A percentile compares a stretch with the other conserved stretches of the same genome.
phyloP scores from a whole-genome alignment of 2,888 invertebrate genomes.

The Zygothrica quintamaculata region DNA sequence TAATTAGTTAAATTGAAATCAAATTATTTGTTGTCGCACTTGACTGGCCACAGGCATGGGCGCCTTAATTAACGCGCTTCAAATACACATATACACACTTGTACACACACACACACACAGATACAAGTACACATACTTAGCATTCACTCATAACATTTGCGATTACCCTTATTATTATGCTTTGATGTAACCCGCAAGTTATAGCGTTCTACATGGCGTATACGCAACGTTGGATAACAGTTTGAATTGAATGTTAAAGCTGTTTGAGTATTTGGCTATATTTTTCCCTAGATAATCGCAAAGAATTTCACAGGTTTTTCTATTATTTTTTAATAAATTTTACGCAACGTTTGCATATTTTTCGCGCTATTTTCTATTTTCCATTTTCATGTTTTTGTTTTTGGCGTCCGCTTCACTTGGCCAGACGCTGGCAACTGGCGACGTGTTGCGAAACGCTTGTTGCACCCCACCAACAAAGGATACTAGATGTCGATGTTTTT shows the following conservation, averaged over 20 bases:
- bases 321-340: constrained; percentile 66
- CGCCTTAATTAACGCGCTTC: constrained; percentile 78
- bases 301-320: constrained; percentile 30
- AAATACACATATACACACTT: constrained; percentile 35
- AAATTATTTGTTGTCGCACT: constrained; percentile 84
- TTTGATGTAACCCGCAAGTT: constrained; percentile 9
- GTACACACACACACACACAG: constrained; percentile 7
- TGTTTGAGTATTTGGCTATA: background rate
- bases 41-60: constrained; percentile 75
- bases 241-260: constrained; percentile 5
- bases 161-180: constrained; percentile 45
- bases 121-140: constrained; percentile 7
- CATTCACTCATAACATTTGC: constrained; percentile 15
- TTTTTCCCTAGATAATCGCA: constrained; percentile 10
- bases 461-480: constrained; percentile 67
- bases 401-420: constrained; percentile 70
- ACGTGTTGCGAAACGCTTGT: constrained; percentile 72
- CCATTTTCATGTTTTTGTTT: constrained; percentile 14
- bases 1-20: constrained; percentile 84
- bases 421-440: constrained; percentile 71
- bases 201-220: constrained; percentile 40
- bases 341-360: constrained; percentile 49
- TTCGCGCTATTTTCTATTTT: constrained; percentile 49
- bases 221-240: constrained; percentile 29
- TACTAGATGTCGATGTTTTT: constrained; percentile 14